phyloP scores from a whole-genome alignment of 1,140 invertebrate genomes.

The Hermetia illucens region DNA sequence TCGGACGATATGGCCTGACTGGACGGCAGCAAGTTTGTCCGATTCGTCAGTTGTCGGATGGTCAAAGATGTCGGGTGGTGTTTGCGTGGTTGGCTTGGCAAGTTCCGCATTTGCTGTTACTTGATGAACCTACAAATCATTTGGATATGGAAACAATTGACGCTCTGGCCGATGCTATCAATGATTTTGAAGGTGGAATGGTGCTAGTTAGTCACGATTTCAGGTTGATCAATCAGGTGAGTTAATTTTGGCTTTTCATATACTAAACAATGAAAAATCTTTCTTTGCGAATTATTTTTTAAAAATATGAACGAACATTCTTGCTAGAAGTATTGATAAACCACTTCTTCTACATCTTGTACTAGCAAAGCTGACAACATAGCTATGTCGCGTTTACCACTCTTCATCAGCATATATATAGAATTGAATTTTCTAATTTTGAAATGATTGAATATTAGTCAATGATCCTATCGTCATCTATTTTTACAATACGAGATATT shows the following conservation, averaged over 20 bases:
- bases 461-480: too few relatives aligned
- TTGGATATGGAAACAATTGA: conserved; percentile 99
- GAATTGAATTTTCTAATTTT: too few relatives aligned
- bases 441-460: too few relatives aligned
- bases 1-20: conserved; percentile 92
- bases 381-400: too few relatives aligned
- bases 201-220: conserved; percentile 95
- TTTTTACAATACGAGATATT: too few relatives aligned
- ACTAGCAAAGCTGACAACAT: too few relatives aligned
- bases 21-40: conserved; percentile 96
- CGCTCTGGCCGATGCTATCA: conserved; percentile 92
- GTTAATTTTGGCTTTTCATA: conserved; percentile 7
- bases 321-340: too few relatives aligned
- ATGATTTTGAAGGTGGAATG: conserved; percentile 96
- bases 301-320: background rate
- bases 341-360: too few relatives aligned
- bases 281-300: background rate
- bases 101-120: conserved; percentile 79
- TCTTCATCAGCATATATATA: too few relatives aligned
- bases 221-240: conserved; percentile 92
- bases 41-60: conserved; percentile 94
- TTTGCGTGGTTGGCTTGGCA: conserved; percentile 97
- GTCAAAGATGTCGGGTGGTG: conserved; percentile 94
- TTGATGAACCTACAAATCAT: conserved; percentile 99
- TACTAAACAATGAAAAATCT: background rate